Conservation (phyloP, 1,140 invertebrate genomes). For the Drosophila punjabiensis region DNA sequence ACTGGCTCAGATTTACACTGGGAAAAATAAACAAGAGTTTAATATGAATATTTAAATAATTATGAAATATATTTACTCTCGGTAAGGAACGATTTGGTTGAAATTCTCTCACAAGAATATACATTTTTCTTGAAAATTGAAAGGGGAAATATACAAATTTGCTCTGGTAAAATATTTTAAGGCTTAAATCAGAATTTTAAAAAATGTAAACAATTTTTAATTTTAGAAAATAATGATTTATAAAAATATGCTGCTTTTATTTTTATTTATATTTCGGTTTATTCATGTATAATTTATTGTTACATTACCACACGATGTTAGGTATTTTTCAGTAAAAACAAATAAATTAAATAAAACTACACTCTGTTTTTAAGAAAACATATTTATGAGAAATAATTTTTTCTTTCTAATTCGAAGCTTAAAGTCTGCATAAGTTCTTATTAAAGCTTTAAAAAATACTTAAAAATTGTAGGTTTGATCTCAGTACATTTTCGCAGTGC, state of each 20-base stretch:
- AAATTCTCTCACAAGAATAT: too few relatives aligned
- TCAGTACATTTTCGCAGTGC: slow-evolving; percentile 1
- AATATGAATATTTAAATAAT: background rate
- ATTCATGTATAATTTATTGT: too few relatives aligned
- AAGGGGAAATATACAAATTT: too few relatives aligned
- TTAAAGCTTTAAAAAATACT: too few relatives aligned
- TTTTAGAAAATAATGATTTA: background rate
- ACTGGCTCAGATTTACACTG: slow-evolving; percentile 41
- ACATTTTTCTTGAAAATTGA: too few relatives aligned
- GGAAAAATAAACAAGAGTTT: background rate
- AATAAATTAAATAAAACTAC: background rate
- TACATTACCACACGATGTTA: too few relatives aligned
- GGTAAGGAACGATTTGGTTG: background rate
- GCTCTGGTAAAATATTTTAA: too few relatives aligned
- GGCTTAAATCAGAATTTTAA: background rate
- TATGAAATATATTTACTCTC: rapidly evolving
- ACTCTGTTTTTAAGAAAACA: background rate
- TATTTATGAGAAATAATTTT: too few relatives aligned
- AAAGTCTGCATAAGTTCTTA: too few relatives aligned
- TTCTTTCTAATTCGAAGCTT: too few relatives aligned
- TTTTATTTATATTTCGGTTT: too few relatives aligned
- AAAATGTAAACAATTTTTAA: background rate
- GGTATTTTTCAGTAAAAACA: background rate
- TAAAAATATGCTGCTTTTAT: too few relatives aligned
- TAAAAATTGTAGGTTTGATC: background rate